Conservation (phyloP, 2,888 invertebrate species). For the Pheosia gnoma region DNA sequence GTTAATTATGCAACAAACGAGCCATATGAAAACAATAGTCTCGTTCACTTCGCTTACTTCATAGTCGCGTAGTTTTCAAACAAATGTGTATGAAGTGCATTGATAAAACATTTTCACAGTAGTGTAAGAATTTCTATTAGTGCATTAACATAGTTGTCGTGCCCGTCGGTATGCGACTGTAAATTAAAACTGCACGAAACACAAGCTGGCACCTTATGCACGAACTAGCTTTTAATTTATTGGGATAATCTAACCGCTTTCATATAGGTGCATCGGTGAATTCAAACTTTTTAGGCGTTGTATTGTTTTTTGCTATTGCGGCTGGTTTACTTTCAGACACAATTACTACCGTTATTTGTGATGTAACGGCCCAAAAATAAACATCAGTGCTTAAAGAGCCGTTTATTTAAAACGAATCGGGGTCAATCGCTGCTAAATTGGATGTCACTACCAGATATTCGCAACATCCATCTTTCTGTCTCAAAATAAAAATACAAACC, state of each 20-base stretch:
- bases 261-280: neutral
- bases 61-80: neutral
- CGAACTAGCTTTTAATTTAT: neutral
- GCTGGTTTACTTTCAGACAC: no score
- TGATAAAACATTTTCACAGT: conserved; percentile 1
- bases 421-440: conserved; percentile 5
- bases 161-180: conserved; percentile 1
- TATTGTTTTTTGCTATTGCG: neutral
- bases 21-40: neutral
- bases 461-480: conserved; percentile 10
- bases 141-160: neutral
- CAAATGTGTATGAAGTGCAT: neutral
- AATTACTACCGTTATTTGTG: neutral
- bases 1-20: no score
- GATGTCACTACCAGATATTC: conserved; percentile 3
- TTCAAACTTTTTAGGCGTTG: neutral
- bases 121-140: conserved; percentile 4
- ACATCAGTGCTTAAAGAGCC: neutral
- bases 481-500: conserved; percentile 30
- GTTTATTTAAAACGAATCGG: neutral
- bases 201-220: neutral
- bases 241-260: neutral
- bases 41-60: neutral
- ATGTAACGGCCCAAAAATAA: neutral
- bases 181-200: conserved; percentile 3